These are phyloP conservation scores for Drosophila pachea DNA, from an alignment of 1,140 invertebrate species.

Conservation along the genomic window DNA sequence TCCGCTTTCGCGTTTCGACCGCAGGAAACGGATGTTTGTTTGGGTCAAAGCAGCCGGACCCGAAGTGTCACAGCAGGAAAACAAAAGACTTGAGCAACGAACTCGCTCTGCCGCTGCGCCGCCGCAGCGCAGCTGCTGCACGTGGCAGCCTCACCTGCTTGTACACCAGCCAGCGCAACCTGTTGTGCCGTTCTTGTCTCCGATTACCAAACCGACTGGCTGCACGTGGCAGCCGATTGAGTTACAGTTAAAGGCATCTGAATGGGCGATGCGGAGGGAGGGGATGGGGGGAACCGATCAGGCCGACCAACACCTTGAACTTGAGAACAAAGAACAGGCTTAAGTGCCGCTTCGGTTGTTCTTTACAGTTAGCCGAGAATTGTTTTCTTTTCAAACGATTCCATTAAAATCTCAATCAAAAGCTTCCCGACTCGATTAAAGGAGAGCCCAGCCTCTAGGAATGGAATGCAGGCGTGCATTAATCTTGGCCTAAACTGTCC, in stretches of 20 bases:
- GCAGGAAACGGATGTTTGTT: conserved; percentile 74
- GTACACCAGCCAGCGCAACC: conserved; percentile 18
- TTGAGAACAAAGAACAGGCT: conserved; percentile 36
- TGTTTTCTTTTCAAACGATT: neutral
- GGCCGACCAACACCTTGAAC: conserved; percentile 27
- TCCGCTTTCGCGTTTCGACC: conserved; percentile 31
- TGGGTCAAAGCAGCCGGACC: conserved; percentile 50
- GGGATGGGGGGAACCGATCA: neutral
- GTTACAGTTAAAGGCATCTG: conserved; percentile 27
- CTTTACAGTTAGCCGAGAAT: conserved; percentile 10
- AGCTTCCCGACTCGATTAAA: neutral
- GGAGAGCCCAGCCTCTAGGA: neutral
- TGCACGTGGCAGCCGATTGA: conserved; percentile 41
- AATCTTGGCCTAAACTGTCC: neutral
- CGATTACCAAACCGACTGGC: conserved; percentile 40
- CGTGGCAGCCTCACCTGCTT: conserved; percentile 34
- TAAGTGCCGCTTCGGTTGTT: neutral
- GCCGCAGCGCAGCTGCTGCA: conserved; percentile 26
- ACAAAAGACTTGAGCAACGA: conserved; percentile 60
- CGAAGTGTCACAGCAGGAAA: conserved; percentile 46
- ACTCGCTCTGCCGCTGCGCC: conserved; percentile 29
- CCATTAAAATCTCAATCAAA: neutral
- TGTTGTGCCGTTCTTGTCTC: conserved; percentile 47
- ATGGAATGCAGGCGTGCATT: neutral
- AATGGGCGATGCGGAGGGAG: neutral